Conservation (phyloP, 2,888 invertebrate species). For the Volucella inanis region DNA sequence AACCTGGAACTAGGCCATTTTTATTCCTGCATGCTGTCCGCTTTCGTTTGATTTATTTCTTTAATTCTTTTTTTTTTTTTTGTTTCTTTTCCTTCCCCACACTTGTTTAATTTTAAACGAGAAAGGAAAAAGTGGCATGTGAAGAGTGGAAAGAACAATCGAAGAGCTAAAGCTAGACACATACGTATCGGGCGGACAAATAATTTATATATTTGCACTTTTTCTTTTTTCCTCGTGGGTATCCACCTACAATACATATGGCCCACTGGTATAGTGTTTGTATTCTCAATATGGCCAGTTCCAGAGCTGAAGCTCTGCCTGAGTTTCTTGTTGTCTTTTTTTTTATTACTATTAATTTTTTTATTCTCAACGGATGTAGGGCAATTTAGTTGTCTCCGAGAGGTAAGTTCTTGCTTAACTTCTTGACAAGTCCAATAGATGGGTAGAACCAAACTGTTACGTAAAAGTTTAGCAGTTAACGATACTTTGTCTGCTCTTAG, state of each 20-base stretch:
- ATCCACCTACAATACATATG: constrained; percentile 11
- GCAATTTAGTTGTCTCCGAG: constrained; percentile 23
- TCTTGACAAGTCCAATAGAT: too few relatives aligned
- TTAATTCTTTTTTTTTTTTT: not conserved
- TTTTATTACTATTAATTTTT: too few relatives aligned
- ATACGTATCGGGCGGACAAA: constrained; percentile 13
- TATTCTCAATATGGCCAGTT: too few relatives aligned
- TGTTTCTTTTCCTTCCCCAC: constrained; percentile 10
- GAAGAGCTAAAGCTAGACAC: not conserved
- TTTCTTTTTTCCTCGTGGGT: not conserved
- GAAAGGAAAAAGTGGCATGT: too few relatives aligned
- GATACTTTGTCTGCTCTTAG: constrained; percentile 44
- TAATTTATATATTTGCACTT: constrained; percentile 35
- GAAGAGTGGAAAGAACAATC: constrained; percentile 35
- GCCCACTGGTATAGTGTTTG: too few relatives aligned
- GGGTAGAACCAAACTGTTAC: constrained; percentile 35
- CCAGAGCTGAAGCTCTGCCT: too few relatives aligned
- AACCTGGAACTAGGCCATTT: constrained; percentile 61
- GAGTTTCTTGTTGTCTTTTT: too few relatives aligned
- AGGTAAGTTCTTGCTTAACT: constrained; percentile 2
- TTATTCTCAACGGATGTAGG: constrained; percentile 16
- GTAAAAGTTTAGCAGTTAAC: constrained; percentile 33
- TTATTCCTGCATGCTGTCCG: not conserved
- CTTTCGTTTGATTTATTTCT: not conserved
- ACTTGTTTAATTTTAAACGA: constrained; percentile 1